phyloP scores from a whole-genome alignment of 2,113 vertebrate genomes.

The Prolemur simus region DNA sequence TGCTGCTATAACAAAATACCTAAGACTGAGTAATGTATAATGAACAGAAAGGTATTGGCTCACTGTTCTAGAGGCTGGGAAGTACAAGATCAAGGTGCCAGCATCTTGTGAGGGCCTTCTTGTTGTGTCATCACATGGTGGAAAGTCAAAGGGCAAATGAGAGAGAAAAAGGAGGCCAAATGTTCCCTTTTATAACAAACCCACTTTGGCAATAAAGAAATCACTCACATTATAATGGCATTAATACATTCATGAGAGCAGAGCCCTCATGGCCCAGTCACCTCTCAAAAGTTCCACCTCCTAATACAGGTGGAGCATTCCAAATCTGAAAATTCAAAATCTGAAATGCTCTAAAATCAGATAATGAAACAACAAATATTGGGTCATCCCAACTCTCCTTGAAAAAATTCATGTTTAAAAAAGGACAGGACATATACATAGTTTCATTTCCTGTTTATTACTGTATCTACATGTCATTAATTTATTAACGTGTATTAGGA shows the following conservation, averaged over 20 bases:
- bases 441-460: not conserved
- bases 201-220: not conserved
- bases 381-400: not conserved
- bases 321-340: not conserved
- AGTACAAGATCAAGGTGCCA: not conserved
- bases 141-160: not conserved
- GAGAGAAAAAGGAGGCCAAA: not conserved
- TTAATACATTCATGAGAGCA: not conserved
- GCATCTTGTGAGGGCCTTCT: not conserved
- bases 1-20: not conserved
- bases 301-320: not conserved
- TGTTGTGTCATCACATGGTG: not conserved
- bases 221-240: not conserved
- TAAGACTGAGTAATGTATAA: not conserved
- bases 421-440: not conserved
- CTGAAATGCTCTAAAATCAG: not conserved
- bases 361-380: not conserved
- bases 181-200: not conserved
- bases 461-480: not conserved
- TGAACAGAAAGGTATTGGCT: not conserved
- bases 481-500: not conserved
- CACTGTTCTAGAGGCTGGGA: not conserved
- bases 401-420: not conserved
- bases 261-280: not conserved
- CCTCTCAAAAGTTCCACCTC: not conserved